Conservation (phyloP, 2,797 vertebrate genomes). For the Microctenopoma stevenorrisi region DNA sequence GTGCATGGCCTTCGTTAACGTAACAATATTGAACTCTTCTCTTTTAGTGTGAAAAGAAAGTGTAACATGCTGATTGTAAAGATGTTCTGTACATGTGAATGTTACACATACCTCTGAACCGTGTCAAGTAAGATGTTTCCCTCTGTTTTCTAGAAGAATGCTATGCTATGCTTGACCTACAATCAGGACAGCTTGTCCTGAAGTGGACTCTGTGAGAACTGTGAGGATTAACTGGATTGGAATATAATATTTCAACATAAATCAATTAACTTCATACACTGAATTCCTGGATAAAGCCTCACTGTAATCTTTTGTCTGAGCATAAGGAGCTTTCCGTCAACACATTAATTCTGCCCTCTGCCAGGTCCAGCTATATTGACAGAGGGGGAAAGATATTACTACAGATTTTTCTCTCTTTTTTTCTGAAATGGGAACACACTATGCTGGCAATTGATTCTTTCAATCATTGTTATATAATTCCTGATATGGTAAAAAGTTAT, state of each 20-base stretch:
- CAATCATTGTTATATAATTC: slow-evolving; percentile 60
- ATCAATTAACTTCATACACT: slow-evolving; percentile 80
- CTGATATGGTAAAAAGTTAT: slow-evolving; percentile 40
- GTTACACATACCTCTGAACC: neutral
- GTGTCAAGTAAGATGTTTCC: neutral
- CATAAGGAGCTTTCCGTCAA: slow-evolving; percentile 84
- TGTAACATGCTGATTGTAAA: neutral
- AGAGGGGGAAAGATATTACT: slow-evolving; percentile 57
- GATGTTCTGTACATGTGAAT: neutral
- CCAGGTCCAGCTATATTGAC: slow-evolving; percentile 61
- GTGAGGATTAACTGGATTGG: slow-evolving; percentile 70
- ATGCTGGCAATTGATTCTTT: slow-evolving; percentile 40
- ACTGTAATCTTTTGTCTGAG: slow-evolving; percentile 80
- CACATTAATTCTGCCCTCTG: slow-evolving; percentile 79
- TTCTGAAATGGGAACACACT: slow-evolving; percentile 41
- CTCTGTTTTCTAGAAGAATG: neutral
- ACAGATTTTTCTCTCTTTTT: slow-evolving; percentile 23
- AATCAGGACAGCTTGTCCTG: slow-evolving; percentile 57
- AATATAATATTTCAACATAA: slow-evolving; percentile 80
- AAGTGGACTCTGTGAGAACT: slow-evolving; percentile 55
- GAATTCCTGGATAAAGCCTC: slow-evolving; percentile 80
- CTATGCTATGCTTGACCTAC: neutral
- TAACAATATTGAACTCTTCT: neutral
- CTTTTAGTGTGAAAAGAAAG: neutral
- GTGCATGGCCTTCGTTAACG: too few relatives aligned